phyloP scores from a whole-genome alignment of 2,113 vertebrate genomes.

The Rhinoderma darwinii region DNA sequence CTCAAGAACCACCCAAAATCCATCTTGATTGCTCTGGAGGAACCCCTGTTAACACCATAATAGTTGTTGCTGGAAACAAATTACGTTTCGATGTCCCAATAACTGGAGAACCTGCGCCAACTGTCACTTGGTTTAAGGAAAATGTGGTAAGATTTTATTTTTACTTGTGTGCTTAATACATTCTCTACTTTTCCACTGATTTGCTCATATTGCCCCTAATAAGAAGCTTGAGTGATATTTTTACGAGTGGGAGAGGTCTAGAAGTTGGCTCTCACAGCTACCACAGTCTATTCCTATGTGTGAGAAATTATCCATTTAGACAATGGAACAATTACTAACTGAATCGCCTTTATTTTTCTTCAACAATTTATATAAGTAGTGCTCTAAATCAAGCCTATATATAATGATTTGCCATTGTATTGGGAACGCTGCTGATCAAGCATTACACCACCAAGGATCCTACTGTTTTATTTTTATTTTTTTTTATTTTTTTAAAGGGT shows the following conservation, averaged over 20 bases:
- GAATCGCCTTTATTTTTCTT: too few species aligned
- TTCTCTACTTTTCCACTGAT: neutral
- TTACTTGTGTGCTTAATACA: too few species aligned
- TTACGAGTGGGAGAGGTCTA: neutral
- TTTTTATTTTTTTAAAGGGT: too few species aligned
- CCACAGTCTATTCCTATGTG: too few species aligned
- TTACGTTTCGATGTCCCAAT: constrained; percentile 86
- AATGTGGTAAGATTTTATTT: constrained; percentile 67
- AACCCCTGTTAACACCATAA: constrained; percentile 77
- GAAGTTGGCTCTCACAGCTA: neutral
- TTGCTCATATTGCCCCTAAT: neutral
- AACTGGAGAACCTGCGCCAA: constrained; percentile 84
- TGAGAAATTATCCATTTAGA: too few species aligned
- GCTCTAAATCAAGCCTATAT: too few species aligned
- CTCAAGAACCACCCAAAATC: constrained; percentile 89
- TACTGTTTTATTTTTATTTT: too few species aligned
- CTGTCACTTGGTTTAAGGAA: constrained; percentile 80
- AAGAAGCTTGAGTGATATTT: neutral
- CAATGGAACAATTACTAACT: too few species aligned
- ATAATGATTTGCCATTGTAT: too few species aligned
- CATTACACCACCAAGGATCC: too few species aligned
- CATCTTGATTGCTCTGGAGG: constrained; percentile 83
- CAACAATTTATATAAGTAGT: too few species aligned
- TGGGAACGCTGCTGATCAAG: too few species aligned
- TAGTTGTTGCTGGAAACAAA: constrained; percentile 89